Percentiles rank a stretch among this genome's conserved stretches.
Conservation (phyloP, 2,113 vertebrate species). For the Phodopus roborovskii region DNA sequence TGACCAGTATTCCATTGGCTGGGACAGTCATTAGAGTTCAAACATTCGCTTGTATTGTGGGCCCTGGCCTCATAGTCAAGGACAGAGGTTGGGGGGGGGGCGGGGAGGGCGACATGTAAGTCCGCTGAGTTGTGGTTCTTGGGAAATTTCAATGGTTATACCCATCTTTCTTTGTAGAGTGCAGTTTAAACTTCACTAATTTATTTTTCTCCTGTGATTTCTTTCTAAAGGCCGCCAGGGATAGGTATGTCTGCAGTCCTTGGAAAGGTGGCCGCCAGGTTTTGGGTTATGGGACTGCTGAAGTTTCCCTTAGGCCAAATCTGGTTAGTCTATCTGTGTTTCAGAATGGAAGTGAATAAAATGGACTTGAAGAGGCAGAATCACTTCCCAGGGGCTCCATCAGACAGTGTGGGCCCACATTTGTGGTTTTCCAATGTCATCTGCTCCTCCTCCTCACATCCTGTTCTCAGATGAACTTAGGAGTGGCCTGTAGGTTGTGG, state of each 20-base stretch:
- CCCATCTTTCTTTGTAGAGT: background rate
- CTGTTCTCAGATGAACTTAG: background rate
- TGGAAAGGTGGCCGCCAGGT: background rate
- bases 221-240: background rate
- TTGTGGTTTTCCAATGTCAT: background rate
- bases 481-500: background rate
- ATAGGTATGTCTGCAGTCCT: rapidly evolving
- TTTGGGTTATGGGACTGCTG: rapidly evolving
- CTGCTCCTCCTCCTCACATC: background rate
- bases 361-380: background rate
- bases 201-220: conserved; percentile 3
- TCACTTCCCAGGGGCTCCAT: rapidly evolving
- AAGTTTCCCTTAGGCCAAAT: background rate
- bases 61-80: background rate
- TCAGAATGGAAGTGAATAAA: background rate
- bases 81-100: background rate
- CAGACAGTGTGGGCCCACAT: rapidly evolving
- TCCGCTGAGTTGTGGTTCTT: background rate
- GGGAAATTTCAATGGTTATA: background rate
- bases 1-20: background rate
- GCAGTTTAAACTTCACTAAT: conserved; percentile 36
- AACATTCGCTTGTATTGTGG: background rate
- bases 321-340: background rate
- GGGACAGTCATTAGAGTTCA: background rate
- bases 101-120: background rate